Base-by-base conservation (phyloP, 92 coral and sea anemone genomes). In the Phenganax subtilis region DNA sequence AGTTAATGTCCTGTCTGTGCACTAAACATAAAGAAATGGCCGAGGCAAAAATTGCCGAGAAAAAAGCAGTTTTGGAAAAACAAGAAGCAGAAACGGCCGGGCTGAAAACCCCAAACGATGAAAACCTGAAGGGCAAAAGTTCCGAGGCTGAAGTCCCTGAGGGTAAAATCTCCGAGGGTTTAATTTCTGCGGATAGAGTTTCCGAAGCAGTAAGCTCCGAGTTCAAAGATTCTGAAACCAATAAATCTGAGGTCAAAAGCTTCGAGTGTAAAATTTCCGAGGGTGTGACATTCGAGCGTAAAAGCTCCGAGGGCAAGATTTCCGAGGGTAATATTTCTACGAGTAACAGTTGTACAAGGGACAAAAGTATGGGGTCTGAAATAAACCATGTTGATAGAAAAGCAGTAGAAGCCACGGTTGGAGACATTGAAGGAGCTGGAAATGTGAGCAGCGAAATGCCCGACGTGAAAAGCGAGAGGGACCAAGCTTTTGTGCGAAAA, bases 391-490 rank as follows among this genome's bases (percentile, higher is more conserved):
- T 15, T 8, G 83, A 52, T 44, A 30, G 25, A 5, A 37, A 37
- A 37, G 47, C 47, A 37, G 47, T 37, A 37, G 47, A 5, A 30
- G 54, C 53, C 73, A 54, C 31, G 16, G 30, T 9, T 44, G 30
- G 10, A 3, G 27, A 72, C n/a, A 30, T 77, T 72, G 75, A 79
- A 84, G 75, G 52, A 54, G 8, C 61, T 53, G 61, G 51, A 68
- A 68, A 29, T 6, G 54, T n/a, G 51, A 15, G 54, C 6, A 68
- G 65, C 25, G 25, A 59, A 53, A 4, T 5, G 73, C 1, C 73
- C 30, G 70, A 64, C 11, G 67, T 27, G 6, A 75, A 57, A 57
- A 57, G 79, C 75, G 76, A 56, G 84, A 82, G 10, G 80, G 63
- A 15, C 55, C 25, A 20, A 20, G 56, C 68, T 57, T 56, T 0